Evolutionary conservation across 2,888 invertebrate species (phyloP), one percentile per base, ranked within the genome.

Genomic region (Neria commutata): DNA sequence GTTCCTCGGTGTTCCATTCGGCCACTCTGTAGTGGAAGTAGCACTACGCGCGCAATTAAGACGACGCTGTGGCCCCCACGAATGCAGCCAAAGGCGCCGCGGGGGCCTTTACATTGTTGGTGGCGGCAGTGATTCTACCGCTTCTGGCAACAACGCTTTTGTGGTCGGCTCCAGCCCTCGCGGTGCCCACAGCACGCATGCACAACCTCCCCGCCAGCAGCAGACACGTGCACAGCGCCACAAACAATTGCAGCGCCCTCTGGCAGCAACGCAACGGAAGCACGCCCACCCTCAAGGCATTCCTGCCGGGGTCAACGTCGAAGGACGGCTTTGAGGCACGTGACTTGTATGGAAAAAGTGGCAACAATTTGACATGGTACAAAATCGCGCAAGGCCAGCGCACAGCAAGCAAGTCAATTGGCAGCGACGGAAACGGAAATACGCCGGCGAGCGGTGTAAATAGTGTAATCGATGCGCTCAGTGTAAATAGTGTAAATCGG

Each of bases 61-160:
- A 76, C n/a, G n/a, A n/a, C 78, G 76, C 75, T 79, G 79, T 79
- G 79, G 81, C 79, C 81, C 81, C 81, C 80, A 77, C 76, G 79
- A 71, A 74, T 74, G 73, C 79, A 76, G 76, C 73, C 72, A 74
- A 74, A 72, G 79, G 80, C 79, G 79, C 79, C 81, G 81, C 81
- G 80, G 80, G 79, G 81, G 81, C 80, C 78, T 75, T 73, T 74
- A 76, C 70, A 69, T 61, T 70, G 68, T 67, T 74, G 23, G 47
- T 58, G 63, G 59, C 69, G 62, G 71, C 75, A 65, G 71, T 72
- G 64, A 59, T 72, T 61, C 56, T 74, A 69, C 71, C 77, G 71
- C 71, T 80, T 64, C 68, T 76, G 71, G 68, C 77, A 72, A 74
- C 73, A 67, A 64, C 65, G 54, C 62, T 58, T 57, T 56, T 72